Base-by-base conservation (phyloP, 2,113 vertebrate species). In the Actinemys pallida region DNA sequence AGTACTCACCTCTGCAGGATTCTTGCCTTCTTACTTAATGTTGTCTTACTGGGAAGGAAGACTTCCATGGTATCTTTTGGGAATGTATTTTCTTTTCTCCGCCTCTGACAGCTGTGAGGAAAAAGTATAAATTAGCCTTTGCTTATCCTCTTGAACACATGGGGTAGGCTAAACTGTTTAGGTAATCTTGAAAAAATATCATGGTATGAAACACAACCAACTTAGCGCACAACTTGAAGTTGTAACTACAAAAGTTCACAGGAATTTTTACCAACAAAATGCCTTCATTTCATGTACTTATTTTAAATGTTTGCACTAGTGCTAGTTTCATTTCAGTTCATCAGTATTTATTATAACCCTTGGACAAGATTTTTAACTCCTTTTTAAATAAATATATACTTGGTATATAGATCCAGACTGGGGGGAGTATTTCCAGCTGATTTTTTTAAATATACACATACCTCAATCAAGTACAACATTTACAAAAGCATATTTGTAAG, bases 251-350 rank as follows among this genome's bases (percentile, higher is more conserved):
- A 42, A 29, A 57, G 29, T 10, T 27, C 47, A 25, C 10, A n/a
- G 31, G n/a, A 52, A 27, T 49, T 72, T 35, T 72, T 10, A 31
- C 47, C 59, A 53, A 1, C 12, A 3, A 75, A 20, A 31, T 81
- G n/a, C 76, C 25, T 2, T 10, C 52, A 27, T 47, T 2, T 0
- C 4, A 4, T 1, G 2, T 35, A 39, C 59, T 9, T 49, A 6
- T 17, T 35, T 39, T 29, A 72, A 81, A 53, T 42, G 25, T 35
- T 84, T 62, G 54, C 10, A 25, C 22, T 0, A n/a, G n/a, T 75
- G 0, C 89, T 57, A 2, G 13, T 27, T 0, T 1, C 53, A 17
- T 49, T 76, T 8, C n/a, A 45, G 57, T 72, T 72, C 65, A 6
- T 7, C 10, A 12, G 3, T n/a, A 3, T 45, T 72, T 39, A 14